These are phyloP conservation scores for Gadopsis bispinosus DNA, from an alignment of 2,797 vertebrate genomes.

Conservation along the genomic window DNA sequence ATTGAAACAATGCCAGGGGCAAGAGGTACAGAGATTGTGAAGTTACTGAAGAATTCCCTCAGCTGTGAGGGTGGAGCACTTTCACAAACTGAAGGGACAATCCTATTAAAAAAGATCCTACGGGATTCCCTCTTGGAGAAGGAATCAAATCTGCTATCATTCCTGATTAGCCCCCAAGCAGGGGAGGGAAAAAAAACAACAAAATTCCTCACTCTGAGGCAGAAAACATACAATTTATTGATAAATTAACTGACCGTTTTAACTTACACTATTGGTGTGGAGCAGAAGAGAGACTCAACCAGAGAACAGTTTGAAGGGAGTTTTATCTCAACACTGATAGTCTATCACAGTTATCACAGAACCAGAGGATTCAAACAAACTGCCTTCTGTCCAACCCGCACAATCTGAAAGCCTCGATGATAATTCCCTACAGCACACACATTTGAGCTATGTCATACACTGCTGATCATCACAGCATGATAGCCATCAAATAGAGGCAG, in stretches of 20 bases:
- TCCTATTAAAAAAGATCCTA: constrained; percentile 13
- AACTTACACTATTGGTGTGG: background rate
- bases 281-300: background rate
- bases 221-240: background rate
- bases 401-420: constrained; percentile 45
- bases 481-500: constrained; percentile 32
- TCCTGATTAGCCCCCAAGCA: background rate
- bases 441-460: constrained; percentile 17
- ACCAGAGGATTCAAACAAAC: constrained; percentile 47
- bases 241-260: background rate
- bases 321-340: constrained; percentile 20
- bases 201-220: background rate
- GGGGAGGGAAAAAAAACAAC: background rate
- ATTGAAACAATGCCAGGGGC: constrained; percentile 53
- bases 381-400: constrained; percentile 35
- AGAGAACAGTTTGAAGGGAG: background rate
- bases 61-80: constrained; percentile 17
- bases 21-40: constrained; percentile 49
- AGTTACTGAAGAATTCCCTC: constrained; percentile 44
- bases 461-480: constrained; percentile 42
- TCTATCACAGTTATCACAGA: constrained; percentile 38
- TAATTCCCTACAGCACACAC: constrained; percentile 29
- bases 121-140: constrained; percentile 7
- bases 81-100: constrained; percentile 4
- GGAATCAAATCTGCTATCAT: background rate